These are phyloP conservation scores for Lutra lutra DNA, from an alignment of 2,797 vertebrate genomes.

Conservation along the genomic window DNA sequence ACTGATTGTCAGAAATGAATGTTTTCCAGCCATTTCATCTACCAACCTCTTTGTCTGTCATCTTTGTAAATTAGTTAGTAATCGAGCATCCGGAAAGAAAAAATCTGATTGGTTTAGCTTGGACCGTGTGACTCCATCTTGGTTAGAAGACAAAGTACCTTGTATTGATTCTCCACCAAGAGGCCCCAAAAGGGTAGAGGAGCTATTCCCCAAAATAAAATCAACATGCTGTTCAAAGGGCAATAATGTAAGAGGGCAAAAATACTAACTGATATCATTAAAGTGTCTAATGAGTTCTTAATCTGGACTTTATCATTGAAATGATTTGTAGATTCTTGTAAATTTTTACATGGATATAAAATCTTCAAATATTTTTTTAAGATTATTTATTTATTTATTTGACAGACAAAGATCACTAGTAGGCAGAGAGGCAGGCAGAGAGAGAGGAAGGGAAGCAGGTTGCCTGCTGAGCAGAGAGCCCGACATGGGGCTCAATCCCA, in stretches of 20 bases:
- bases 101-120: not conserved
- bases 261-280: not conserved
- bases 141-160: not conserved
- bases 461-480: too few species aligned
- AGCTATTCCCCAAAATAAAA: not conserved
- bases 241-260: not conserved
- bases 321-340: not conserved
- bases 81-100: not conserved
- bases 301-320: not conserved
- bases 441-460: too few species aligned
- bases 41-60: not conserved
- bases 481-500: fast-evolving
- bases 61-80: not conserved
- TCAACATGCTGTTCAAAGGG: not conserved
- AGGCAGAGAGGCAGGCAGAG: too few species aligned
- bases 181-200: not conserved
- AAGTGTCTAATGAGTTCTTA: not conserved
- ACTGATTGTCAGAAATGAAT: not conserved
- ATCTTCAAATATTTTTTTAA: conserved; percentile 14
- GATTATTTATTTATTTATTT: too few species aligned
- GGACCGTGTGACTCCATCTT: not conserved
- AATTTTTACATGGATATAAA: not conserved
- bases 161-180: not conserved
- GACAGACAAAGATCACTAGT: too few species aligned
- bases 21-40: not conserved